Evolutionary conservation across 1,140 invertebrate genomes (phyloP), one percentile per base, ranked within the genome.

Genomic region (Micrasema minimum): DNA sequence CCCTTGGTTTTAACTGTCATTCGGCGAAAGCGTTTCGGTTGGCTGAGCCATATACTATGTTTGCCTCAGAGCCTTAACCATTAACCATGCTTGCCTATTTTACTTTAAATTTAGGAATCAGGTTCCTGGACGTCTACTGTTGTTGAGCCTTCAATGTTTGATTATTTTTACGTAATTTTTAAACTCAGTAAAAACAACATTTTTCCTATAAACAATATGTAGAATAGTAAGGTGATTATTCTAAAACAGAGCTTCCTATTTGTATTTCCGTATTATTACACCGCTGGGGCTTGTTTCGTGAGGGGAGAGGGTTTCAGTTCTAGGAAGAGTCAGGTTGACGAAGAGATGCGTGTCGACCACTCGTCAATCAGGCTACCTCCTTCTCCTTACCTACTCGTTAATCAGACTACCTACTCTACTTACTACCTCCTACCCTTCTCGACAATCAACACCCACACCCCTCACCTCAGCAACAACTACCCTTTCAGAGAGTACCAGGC

Each of bases 311-410:
- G 43, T 11, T 46, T 37, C 14, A 31, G 26, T 31, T 31, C 23
- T 14, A 59, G 51, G 51, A 55, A 55, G 51, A 67, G 51, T 46
- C 41, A 46, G 53, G 66, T 55, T 69, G 67, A 62, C 57, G 46
- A 55, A 50, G 59, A 43, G 41, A 41, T 69, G 67, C 67, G 67
- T 69, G 67, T 62, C 55, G 31, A 50, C 59, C 55, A 69, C 67
- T 69, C 66, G 67, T 69, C 67, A 69, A 69, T 69, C 67, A 69
- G 45, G n/a, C n/a, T n/a, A n/a, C 7, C 51, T 14, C 31, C 22
- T 35, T 23, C n/a, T n/a, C n/a, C n/a, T n/a, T n/a, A n/a, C n/a
- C 50, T 26, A 66, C 65, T 66, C 62, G 65, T 66, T 48, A 66
- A 66, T 66, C 65, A 66, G 31, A n/a, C n/a, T n/a, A n/a, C n/a